These are phyloP conservation scores for Oryzaephilus surinamensis DNA, from an alignment of 1,140 invertebrate genomes.

Conservation along the genomic window DNA sequence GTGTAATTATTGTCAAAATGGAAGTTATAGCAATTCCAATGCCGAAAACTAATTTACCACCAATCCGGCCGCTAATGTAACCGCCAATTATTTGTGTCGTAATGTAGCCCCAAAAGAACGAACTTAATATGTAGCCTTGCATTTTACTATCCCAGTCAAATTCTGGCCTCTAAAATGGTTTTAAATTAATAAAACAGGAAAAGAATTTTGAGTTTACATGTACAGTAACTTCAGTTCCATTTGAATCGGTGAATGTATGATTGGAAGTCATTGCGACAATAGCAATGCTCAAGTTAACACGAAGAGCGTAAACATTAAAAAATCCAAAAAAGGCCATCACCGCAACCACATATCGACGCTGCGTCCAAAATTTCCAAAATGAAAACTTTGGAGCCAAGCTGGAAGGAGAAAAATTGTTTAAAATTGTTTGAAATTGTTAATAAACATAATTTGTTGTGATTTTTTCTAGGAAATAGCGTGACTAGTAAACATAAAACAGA, in stretches of 20 bases:
- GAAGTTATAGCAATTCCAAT: conserved; percentile 70
- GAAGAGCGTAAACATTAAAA: too few relatives aligned
- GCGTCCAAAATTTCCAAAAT: conserved; percentile 1
- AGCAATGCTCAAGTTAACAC: conserved; percentile 44
- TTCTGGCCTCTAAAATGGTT: conserved; percentile 38
- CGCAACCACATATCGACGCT: too few relatives aligned
- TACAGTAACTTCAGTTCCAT: conserved; percentile 19
- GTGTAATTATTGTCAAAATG: conserved; percentile 72
- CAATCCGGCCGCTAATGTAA: conserved; percentile 43
- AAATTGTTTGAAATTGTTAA: too few relatives aligned
- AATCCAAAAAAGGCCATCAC: too few relatives aligned
- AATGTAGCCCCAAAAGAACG: conserved; percentile 79
- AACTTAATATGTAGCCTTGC: conserved; percentile 72
- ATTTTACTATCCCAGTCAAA: conserved; percentile 72
- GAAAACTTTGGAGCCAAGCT: too few relatives aligned
- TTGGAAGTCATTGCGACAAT: conserved; percentile 80
- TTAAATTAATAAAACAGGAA: not conserved
- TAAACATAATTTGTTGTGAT: too few relatives aligned
- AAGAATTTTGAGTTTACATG: not conserved
- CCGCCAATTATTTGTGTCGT: conserved; percentile 56
- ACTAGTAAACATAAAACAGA: too few relatives aligned
- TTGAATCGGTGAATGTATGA: conserved; percentile 40
- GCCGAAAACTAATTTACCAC: conserved; percentile 61
- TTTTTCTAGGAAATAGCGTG: too few relatives aligned
- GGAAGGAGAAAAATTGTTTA: too few relatives aligned